Base-by-base conservation (phyloP, 2,888 invertebrate species). In the Hermaeophaga mercurialis region DNA sequence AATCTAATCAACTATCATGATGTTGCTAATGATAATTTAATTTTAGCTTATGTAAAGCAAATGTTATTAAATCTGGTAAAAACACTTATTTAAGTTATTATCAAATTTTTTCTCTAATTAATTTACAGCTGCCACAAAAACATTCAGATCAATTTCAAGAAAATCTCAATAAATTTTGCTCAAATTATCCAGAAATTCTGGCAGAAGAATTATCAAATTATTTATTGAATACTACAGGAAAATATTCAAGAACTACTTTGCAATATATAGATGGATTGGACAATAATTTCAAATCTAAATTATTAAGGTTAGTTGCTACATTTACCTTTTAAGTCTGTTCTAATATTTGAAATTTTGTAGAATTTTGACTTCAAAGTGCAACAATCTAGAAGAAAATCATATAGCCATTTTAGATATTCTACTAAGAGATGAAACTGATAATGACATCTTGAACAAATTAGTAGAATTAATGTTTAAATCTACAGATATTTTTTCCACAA, bases 241-340 rank as follows among this genome's bases (percentile, higher is more conserved):
- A 24, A 28, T 18, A 53, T 28, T 54, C 39, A 9, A 59, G 34
- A 26, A 47, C 61, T 58, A 45, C 64, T 34, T 31, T 62, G 8
- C 65, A 65, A 33, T 68, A 62, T 58, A 9, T 66, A 19, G 43
- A 48, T 34, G 36, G 41, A 8, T 38, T 63, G 17, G 24, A 34
- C 14, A 39, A 34, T 38, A 45, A 62, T 45, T 64, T 58, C 38
- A 65, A 63, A 55, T 19, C 54, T 24, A 54, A 46, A 54, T 26
- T 68, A 44, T 60, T 66, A 24, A 62, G 64, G 68, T 65, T 52
- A n/a, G n/a, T n/a, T n/a, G n/a, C n/a, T n/a, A n/a, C n/a, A n/a
- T n/a, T n/a, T n/a, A n/a, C n/a, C n/a, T n/a, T n/a, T n/a, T n/a
- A n/a, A n/a, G n/a, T n/a, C n/a, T n/a, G n/a, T n/a, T n/a, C n/a